phyloP scores from a whole-genome alignment of 2,797 vertebrate species.

The Enteromius paludinosus region DNA sequence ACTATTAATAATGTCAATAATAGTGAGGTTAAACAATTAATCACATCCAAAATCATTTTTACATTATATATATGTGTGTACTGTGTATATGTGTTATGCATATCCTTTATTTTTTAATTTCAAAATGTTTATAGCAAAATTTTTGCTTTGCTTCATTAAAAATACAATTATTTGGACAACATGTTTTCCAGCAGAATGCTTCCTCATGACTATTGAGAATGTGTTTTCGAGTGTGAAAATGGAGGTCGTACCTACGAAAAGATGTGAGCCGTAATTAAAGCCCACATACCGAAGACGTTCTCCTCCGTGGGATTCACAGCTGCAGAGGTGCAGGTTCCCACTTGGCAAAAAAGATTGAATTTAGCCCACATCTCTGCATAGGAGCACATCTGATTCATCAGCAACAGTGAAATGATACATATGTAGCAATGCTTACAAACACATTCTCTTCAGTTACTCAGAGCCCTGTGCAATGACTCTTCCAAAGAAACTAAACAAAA shows the following conservation, averaged over 20 bases:
- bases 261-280: conserved; percentile 56
- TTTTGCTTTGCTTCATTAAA: too few species aligned
- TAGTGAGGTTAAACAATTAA: too few species aligned
- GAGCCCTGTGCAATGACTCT: background rate
- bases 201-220: background rate
- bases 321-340: conserved; percentile 46
- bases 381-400: conserved; percentile 32
- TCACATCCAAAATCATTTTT: too few species aligned
- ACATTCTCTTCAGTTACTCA: conserved; percentile 17
- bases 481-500: background rate
- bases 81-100: too few species aligned
- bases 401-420: conserved; percentile 15
- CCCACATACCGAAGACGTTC: conserved; percentile 54
- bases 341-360: conserved; percentile 42
- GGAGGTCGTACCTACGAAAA: conserved; percentile 16
- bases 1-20: too few species aligned
- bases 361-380: conserved; percentile 42
- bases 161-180: background rate
- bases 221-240: conserved; percentile 8
- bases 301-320: conserved; percentile 43
- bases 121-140: background rate
- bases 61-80: too few species aligned
- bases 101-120: too few species aligned
- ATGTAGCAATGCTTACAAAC: conserved; percentile 51
- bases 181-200: background rate